phyloP scores from a whole-genome alignment of 1,140 invertebrate species.

The Aricia agestis region DNA sequence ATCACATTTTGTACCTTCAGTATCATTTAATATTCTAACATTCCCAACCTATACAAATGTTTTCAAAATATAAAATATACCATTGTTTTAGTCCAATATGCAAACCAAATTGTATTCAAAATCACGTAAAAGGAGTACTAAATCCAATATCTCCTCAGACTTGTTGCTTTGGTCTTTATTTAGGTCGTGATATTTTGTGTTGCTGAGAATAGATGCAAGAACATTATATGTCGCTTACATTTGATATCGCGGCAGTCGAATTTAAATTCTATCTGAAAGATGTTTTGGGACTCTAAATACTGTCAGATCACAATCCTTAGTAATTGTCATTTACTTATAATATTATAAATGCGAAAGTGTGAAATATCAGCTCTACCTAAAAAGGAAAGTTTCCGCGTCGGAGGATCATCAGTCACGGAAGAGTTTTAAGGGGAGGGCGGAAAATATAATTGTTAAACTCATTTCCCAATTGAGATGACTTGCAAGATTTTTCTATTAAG shows the following conservation, averaged over 20 bases:
- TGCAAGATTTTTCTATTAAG: not conserved
- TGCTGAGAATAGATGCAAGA: not conserved
- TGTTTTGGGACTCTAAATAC: not conserved
- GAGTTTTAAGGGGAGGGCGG: not conserved
- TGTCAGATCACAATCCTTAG: too few species aligned
- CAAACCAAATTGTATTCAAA: not conserved
- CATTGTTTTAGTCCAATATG: too few species aligned
- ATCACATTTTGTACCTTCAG: too few species aligned
- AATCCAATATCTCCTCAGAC: not conserved
- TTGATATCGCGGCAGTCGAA: not conserved
- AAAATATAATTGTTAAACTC: constrained; percentile 4
- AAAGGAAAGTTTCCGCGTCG: not conserved
- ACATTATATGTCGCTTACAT: not conserved
- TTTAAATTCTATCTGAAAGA: not conserved
- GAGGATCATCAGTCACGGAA: not conserved
- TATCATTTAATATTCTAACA: too few species aligned
- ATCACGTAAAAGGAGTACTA: not conserved
- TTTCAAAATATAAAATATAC: too few species aligned
- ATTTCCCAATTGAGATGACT: not conserved
- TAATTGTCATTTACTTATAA: too few species aligned
- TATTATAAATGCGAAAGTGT: too few species aligned
- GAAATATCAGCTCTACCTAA: too few species aligned
- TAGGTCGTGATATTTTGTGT: constrained; percentile 12
- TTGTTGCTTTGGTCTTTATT: constrained; percentile 15
- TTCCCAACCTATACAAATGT: too few species aligned